These are phyloP conservation scores for Forbesichthys agassizii DNA, from an alignment of 2,113 vertebrate genomes.

Conservation along the genomic window DNA sequence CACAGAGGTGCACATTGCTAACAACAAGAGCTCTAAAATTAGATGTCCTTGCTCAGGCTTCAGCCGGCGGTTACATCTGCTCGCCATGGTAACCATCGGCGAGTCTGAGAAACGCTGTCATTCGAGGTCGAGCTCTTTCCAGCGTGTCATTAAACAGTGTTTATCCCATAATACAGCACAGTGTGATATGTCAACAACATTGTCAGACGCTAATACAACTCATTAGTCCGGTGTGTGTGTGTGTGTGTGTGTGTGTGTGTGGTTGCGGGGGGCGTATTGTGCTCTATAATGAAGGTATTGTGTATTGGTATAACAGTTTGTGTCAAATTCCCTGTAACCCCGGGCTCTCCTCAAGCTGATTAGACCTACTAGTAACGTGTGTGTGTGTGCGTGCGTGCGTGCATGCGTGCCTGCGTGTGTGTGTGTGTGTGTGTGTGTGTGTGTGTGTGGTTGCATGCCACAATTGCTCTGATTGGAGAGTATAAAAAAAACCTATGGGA, in stretches of 20 bases:
- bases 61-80: slow-evolving; percentile 5
- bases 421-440: slow-evolving; percentile 5
- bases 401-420: neutral
- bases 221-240: neutral
- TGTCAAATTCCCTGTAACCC: neutral
- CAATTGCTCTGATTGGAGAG: neutral
- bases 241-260: neutral
- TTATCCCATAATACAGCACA: slow-evolving; percentile 11
- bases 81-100: slow-evolving; percentile 47
- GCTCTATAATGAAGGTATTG: neutral
- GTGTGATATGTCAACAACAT: slow-evolving; percentile 18
- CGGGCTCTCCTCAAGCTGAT: slow-evolving; percentile 5
- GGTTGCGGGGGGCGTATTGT: neutral
- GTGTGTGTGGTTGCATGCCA: neutral
- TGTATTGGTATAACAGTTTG: neutral
- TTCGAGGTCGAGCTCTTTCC: neutral
- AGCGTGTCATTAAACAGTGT: slow-evolving; percentile 18
- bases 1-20: neutral
- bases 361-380: neutral
- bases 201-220: neutral
- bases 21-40: neutral
- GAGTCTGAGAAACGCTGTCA: slow-evolving; percentile 10
- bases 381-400: slow-evolving; percentile 11
- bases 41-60: neutral
- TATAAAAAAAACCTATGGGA: neutral